phyloP scores from a whole-genome alignment of 2,113 vertebrate genomes.

The Thunnus thynnus region DNA sequence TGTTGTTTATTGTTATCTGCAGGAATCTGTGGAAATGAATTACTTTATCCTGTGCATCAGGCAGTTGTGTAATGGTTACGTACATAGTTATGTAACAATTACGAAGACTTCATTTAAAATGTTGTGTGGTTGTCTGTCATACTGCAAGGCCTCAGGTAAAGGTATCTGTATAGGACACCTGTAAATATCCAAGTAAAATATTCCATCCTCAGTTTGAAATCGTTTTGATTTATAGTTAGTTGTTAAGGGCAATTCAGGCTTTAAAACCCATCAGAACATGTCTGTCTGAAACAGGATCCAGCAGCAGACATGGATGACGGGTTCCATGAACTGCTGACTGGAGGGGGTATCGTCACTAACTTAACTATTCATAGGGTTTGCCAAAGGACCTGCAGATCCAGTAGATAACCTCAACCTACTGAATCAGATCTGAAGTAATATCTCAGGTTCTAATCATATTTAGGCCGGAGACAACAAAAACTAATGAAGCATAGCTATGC shows the following conservation, averaged over 20 bases:
- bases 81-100: not conserved
- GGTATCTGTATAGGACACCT: not conserved
- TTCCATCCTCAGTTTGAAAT: not conserved
- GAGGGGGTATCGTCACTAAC: conserved; percentile 58
- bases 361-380: conserved; percentile 81
- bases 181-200: not conserved
- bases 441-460: not conserved
- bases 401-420: conserved; percentile 4
- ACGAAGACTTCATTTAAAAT: not conserved
- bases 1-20: not conserved
- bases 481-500: not conserved
- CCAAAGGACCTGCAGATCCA: conserved; percentile 26
- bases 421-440: not conserved
- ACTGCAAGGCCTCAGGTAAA: not conserved
- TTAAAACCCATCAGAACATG: conserved; percentile 51
- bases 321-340: conserved; percentile 83
- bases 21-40: not conserved
- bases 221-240: conserved; percentile 42
- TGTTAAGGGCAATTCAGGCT: conserved; percentile 36
- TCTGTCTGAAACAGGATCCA: conserved; percentile 79
- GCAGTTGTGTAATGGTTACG: conserved; percentile 12
- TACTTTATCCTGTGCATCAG: not conserved
- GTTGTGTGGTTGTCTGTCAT: not conserved
- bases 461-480: not conserved
- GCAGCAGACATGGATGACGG: conserved; percentile 57